phyloP scores from a whole-genome alignment of 2,888 invertebrate species.

The Spisula solida region DNA sequence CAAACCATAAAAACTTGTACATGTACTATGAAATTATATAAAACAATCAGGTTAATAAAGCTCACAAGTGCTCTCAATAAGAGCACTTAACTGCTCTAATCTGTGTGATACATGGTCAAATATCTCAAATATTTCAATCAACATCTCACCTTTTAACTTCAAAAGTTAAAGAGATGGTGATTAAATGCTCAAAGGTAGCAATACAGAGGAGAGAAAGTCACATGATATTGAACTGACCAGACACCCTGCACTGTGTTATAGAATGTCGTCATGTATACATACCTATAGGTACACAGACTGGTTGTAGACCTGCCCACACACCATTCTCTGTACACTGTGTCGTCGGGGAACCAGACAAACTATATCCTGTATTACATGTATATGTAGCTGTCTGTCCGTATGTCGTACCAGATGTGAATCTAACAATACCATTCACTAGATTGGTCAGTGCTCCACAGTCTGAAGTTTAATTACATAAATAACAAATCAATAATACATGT shows the following conservation, averaged over 20 bases:
- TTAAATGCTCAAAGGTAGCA: too few relatives aligned
- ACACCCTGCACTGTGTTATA: neutral
- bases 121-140: too few relatives aligned
- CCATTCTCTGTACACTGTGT: slow-evolving; percentile 51
- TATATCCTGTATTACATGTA: slow-evolving; percentile 55
- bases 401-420: slow-evolving; percentile 47
- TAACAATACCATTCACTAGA: slow-evolving; percentile 49
- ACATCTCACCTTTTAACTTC: too few relatives aligned
- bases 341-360: slow-evolving; percentile 44
- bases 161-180: too few relatives aligned
- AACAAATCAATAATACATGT: neutral
- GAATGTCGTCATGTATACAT: neutral
- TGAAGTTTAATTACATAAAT: neutral
- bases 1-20: too few relatives aligned
- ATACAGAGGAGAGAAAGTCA: too few relatives aligned
- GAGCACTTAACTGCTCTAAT: too few relatives aligned
- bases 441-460: slow-evolving; percentile 49
- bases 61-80: too few relatives aligned
- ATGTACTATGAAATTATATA: too few relatives aligned
- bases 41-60: too few relatives aligned
- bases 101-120: too few relatives aligned
- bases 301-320: slow-evolving; percentile 48
- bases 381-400: slow-evolving; percentile 61
- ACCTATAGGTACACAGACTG: slow-evolving; percentile 50
- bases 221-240: too few relatives aligned